Evolutionary conservation across 2,113 vertebrate genomes (phyloP), one percentile per base, ranked within the genome.

Genomic region (Albula glossodonta): DNA sequence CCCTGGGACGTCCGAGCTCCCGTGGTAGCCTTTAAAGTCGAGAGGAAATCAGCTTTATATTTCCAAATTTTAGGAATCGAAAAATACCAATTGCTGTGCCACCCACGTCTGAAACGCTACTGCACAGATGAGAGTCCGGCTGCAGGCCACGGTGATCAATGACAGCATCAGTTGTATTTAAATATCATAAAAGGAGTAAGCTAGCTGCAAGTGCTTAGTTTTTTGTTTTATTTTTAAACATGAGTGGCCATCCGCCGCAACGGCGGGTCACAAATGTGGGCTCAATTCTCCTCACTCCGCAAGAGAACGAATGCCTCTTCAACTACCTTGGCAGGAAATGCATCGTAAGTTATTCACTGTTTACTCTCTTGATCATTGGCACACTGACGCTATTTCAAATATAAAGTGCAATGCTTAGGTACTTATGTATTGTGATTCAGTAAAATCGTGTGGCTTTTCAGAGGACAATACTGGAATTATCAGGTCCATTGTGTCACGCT

Each of bases 281-380:
- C 89, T 99, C 98, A 78, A 87, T 97, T 85, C 96, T 99, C 81
- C 96, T 99, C 83, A 98, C 98, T 84, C 96, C 96, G 87, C 97
- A 97, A 90, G 98, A 99, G 94, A 99, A 99, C 90, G 98, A 99
- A 79, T 96, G 95, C 77, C 96, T 99, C 88, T 98, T 97, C 95
- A 91, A 94, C 88, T 97, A 96, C 94, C 97, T 99, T 87, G 98
- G 97, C 92, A 98, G 97, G 94, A 99, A 99, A 96, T 99, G 97
- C 93, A 95, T 97, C 92, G 98, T 99, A 95, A 98, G 98, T 97
- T 91, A 13, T 70, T 5, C 66, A 12, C 51, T n/a, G 22, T 74
- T 74, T 31, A 74, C 70, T 74, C 7, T 56, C 70, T 31, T 74
- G 70, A n/a, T 31, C 22, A 74, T 31, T 70, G 12, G 8, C 25